Evolutionary conservation across 2,888 invertebrate genomes (phyloP).

Genomic region (Conomelus anceps): DNA sequence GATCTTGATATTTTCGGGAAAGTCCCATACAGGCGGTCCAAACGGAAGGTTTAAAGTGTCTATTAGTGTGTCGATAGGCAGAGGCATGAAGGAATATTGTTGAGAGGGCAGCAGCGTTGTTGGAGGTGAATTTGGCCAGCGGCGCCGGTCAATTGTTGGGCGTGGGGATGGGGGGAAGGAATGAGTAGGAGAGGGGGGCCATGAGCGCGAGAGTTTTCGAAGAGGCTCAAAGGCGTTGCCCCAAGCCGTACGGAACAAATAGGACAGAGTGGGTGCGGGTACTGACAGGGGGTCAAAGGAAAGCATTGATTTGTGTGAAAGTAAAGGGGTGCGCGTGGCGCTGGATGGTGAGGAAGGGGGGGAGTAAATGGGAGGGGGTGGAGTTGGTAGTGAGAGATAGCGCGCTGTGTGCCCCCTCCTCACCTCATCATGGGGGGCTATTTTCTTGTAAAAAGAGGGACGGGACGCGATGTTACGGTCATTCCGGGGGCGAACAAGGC

Average conservation of each 20-base stretch:
- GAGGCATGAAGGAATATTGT: not conserved
- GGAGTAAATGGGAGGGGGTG: not conserved
- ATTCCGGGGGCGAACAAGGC: not conserved
- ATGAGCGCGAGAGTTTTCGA: not conserved
- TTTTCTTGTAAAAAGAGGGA: not conserved
- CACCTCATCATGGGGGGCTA: not conserved
- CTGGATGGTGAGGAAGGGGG: not conserved
- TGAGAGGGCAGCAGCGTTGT: not conserved
- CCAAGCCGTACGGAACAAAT: not conserved
- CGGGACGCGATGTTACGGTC: not conserved
- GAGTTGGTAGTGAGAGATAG: not conserved
- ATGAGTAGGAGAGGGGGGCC: not conserved
- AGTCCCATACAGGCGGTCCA: not conserved
- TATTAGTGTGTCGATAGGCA: not conserved
- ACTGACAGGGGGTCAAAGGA: not conserved
- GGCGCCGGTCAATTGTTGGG: not conserved
- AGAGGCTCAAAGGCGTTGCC: not conserved
- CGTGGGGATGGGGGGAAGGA: not conserved
- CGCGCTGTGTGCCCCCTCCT: not conserved
- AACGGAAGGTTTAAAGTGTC: not conserved
- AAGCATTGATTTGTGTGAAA: not conserved
- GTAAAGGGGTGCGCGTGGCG: not conserved
- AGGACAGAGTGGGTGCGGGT: not conserved
- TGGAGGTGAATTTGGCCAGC: not conserved
- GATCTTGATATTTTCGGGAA: not conserved